A percentile compares a stretch with the other conserved stretches of the same genome.
Conservation (phyloP, 2,888 invertebrate species). For the Hipparchia semele region DNA sequence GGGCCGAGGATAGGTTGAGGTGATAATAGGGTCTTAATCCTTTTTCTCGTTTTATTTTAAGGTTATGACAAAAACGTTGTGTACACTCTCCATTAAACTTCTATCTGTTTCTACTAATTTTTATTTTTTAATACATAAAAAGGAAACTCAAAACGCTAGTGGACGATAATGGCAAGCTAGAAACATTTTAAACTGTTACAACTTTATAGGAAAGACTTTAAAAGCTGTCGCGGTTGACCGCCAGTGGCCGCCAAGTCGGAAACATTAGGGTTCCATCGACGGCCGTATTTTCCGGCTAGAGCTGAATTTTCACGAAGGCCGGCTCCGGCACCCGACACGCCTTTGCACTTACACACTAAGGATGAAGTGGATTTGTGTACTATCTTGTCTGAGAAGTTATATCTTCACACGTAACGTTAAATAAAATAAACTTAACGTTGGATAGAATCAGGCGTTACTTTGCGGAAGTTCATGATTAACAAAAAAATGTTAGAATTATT, state of each 20-base stretch:
- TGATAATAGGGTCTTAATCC: too few species aligned
- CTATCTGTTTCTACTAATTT: too few species aligned
- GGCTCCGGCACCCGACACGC: slow-evolving; percentile 71
- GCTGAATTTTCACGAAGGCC: slow-evolving; percentile 74
- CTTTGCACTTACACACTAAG: slow-evolving; percentile 78
- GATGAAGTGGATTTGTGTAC: slow-evolving; percentile 72
- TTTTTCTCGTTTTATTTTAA: too few species aligned
- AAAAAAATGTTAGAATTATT: too few species aligned
- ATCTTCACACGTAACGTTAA: slow-evolving; percentile 54
- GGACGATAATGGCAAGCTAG: slow-evolving; percentile 6
- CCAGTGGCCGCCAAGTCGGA: slow-evolving; percentile 74
- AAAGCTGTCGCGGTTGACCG: slow-evolving; percentile 67
- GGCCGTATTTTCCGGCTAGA: slow-evolving; percentile 75
- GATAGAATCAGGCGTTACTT: too few species aligned
- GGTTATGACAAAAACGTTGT: too few species aligned
- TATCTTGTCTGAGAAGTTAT: slow-evolving; percentile 62
- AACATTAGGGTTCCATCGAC: slow-evolving; percentile 80
- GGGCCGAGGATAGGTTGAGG: too few species aligned
- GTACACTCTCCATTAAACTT: too few species aligned
- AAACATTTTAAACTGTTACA: slow-evolving; percentile 35
- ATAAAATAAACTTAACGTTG: neutral
- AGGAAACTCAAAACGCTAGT: slow-evolving; percentile 6
- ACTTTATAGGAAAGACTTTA: slow-evolving; percentile 60
- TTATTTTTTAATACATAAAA: neutral
- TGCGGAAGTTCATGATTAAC: too few species aligned